Evolutionary conservation across 37 sponge, comb jelly and placozoan species (phyloP).

Genomic region (Crambe crambe): DNA sequence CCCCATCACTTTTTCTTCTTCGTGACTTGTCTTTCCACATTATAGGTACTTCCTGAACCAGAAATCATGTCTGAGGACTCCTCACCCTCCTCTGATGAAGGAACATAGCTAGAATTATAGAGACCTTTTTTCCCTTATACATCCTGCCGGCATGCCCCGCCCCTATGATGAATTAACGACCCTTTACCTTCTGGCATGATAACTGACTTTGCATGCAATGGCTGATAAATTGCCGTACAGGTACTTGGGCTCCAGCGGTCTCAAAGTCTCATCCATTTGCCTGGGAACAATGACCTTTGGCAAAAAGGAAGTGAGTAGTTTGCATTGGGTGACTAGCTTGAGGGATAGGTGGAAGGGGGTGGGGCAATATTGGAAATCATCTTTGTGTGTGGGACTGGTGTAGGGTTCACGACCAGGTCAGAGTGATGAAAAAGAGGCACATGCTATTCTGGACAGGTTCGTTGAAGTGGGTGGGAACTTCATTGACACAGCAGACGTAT

Average conservation of each 20-base stretch:
- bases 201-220: too few relatives aligned
- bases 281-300: slow-evolving; percentile 95
- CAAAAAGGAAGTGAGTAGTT: neutral
- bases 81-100: slow-evolving; percentile 67
- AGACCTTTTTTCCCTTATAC: neutral
- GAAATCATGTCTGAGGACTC: slow-evolving; percentile 72
- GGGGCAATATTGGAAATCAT: neutral
- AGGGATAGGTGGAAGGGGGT: neutral
- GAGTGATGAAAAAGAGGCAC: slow-evolving; percentile 69
- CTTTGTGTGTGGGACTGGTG: neutral
- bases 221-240: slow-evolving; percentile 45
- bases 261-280: slow-evolving; percentile 85
- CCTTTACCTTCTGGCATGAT: neutral
- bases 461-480: slow-evolving; percentile 89
- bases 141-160: too few relatives aligned
- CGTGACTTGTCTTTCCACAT: neutral
- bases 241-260: slow-evolving; percentile 77
- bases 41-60: slow-evolving; percentile 25
- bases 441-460: slow-evolving; percentile 72
- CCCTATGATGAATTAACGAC: neutral
- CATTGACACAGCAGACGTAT: slow-evolving; percentile 92
- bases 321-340: neutral
- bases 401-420: slow-evolving; percentile 80
- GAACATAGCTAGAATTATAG: neutral
- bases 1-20: too few relatives aligned